phyloP scores from a whole-genome alignment of 2,888 invertebrate species.

The Portevinia maculata region DNA sequence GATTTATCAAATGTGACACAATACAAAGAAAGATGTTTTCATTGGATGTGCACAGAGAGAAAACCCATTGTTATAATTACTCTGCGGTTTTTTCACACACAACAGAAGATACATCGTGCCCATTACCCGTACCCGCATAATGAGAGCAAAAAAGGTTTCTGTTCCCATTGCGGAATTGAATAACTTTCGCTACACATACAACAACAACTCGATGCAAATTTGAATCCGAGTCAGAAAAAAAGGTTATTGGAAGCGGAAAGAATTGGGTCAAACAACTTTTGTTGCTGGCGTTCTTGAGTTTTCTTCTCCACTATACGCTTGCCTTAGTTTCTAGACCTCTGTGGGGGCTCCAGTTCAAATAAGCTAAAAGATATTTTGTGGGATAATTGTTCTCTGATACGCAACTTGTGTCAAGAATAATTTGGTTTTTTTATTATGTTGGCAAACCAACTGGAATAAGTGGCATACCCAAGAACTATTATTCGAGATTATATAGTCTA shows the following conservation, averaged over 20 bases:
- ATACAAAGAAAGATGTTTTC: slow-evolving; percentile 2
- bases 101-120: slow-evolving; percentile 3
- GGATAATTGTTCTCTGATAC: slow-evolving; percentile 33
- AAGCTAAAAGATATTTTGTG: slow-evolving; percentile 34
- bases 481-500: not conserved
- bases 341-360: slow-evolving; percentile 30
- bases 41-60: slow-evolving; percentile 2
- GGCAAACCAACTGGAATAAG: slow-evolving; percentile 34
- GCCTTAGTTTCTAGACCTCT: slow-evolving; percentile 54
- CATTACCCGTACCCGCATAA: not conserved
- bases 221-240: slow-evolving; percentile 36
- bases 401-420: slow-evolving; percentile 40
- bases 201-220: slow-evolving; percentile 55
- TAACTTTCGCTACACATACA: slow-evolving; percentile 44
- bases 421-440: slow-evolving; percentile 18
- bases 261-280: slow-evolving; percentile 64
- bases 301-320: slow-evolving; percentile 24
- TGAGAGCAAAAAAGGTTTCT: slow-evolving; percentile 27
- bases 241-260: slow-evolving; percentile 35
- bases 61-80: slow-evolving; percentile 48
- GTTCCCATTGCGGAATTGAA: slow-evolving; percentile 54
- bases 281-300: slow-evolving; percentile 31
- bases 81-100: slow-evolving; percentile 47
- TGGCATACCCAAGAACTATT: not conserved
- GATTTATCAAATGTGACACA: slow-evolving; percentile 67